Evolutionary conservation across 2,888 invertebrate species (phyloP).

Genomic region (Aporophyla nigra): DNA sequence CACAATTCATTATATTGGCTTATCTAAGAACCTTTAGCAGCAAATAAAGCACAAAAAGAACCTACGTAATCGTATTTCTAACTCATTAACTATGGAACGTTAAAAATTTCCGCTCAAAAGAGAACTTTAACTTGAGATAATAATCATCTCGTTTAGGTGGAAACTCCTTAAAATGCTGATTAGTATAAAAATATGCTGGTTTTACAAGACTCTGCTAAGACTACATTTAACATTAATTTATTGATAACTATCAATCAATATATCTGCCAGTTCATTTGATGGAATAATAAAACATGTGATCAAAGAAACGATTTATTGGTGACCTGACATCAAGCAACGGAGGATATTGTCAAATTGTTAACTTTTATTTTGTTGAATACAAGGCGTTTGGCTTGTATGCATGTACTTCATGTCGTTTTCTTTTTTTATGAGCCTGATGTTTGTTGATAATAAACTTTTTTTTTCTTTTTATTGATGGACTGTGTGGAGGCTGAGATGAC

Average conservation of each 20-base stretch:
- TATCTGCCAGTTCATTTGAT: not conserved
- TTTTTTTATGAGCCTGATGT: no score
- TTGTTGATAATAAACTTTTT: no score
- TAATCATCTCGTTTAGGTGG: constrained; percentile 27
- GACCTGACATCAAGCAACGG: no score
- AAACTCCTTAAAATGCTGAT: constrained; percentile 26
- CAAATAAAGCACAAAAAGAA: constrained; percentile 17
- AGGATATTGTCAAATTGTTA: no score
- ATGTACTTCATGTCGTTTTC: no score
- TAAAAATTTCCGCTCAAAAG: constrained; percentile 31
- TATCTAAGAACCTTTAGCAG: constrained; percentile 19
- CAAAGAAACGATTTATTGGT: no score
- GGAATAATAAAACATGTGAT: no score
- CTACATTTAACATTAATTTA: not conserved
- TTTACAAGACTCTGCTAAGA: not conserved
- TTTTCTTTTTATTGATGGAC: no score
- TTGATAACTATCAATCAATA: no score
- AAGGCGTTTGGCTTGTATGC: no score
- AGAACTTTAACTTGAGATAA: constrained; percentile 39
- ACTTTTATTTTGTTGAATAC: no score
- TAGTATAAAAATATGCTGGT: constrained; percentile 20
- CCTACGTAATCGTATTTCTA: constrained; percentile 54
- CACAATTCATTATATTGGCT: not conserved
- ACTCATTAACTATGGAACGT: constrained; percentile 57
- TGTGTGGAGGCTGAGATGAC: no score